phyloP scores from a whole-genome alignment of 2,888 invertebrate species.

The Eristalis pertinax region DNA sequence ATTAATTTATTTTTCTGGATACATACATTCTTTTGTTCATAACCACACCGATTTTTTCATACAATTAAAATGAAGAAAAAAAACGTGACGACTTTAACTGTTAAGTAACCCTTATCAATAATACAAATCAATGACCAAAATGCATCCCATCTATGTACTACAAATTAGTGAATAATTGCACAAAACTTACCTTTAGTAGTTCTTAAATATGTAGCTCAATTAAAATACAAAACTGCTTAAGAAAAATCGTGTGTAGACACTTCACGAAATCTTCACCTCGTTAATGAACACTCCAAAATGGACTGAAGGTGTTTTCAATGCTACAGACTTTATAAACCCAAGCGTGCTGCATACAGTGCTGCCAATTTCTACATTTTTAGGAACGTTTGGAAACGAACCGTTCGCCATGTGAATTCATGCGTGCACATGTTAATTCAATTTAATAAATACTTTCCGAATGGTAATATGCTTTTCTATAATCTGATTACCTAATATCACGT shows the following conservation, averaged over 20 bases:
- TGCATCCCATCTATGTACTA: neutral
- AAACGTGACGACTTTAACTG: neutral
- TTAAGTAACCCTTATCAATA: neutral
- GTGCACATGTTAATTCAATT: too few species aligned
- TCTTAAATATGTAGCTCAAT: constrained; percentile 32
- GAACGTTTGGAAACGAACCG: neutral
- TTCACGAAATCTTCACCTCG: constrained; percentile 40
- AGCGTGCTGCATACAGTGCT: constrained; percentile 17
- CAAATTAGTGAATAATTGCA: neutral
- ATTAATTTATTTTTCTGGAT: too few species aligned
- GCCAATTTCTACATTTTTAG: neutral
- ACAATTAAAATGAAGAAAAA: neutral
- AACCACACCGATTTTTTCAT: neutral
- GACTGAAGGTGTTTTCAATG: constrained; percentile 32
- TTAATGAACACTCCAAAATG: constrained; percentile 35
- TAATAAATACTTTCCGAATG: too few species aligned
- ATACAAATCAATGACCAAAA: neutral
- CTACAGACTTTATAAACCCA: constrained; percentile 49
- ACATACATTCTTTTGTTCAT: neutral
- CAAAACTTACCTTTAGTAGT: constrained; percentile 36
- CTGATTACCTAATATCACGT: too few species aligned
- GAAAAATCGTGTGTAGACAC: constrained; percentile 48
- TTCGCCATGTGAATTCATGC: too few species aligned
- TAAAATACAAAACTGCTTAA: constrained; percentile 35
- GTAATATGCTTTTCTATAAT: too few species aligned